Evolutionary conservation across 2,888 invertebrate genomes (phyloP), one percentile per base, ranked within the genome.

Genomic region (Stenoptilia bipunctidactyla): DNA sequence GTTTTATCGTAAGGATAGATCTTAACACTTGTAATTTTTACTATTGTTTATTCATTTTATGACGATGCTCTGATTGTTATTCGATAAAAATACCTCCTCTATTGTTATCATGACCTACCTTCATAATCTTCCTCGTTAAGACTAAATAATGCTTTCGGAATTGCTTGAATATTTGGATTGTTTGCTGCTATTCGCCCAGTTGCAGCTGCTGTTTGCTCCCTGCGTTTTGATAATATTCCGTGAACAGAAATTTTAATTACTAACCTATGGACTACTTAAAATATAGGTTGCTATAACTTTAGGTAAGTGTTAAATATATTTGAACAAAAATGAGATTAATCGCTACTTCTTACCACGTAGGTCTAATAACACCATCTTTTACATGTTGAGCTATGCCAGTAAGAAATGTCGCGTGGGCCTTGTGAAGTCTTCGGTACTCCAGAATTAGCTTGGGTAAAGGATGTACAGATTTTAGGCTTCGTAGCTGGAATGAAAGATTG

Each of bases 151-250:
- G 62, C 51, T 45, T 80, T 84, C 1, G 85, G 85, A 45, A 85
- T 74, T 2, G 84, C 77, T 50, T 86, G 85, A 43, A 86, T 50
- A 50, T 86, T 86, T 0, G 85, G 85, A 42, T 70, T 74, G 54
- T 59, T 74, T 12, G 66, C 75, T 0, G 77, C 75, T 13, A 86
- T 70, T 20, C 85, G 71, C 0, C 85, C 85, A 0, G 85, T 86
- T 1, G 75, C 79, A 1, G 85, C 72, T 1, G 83, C 74, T 2
- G 58, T 72, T 50, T 85, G 85, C 6, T 69, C 74, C 85, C 85
- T 85, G 34, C 13, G 20, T 20, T n/a, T n/a, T n/a, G n/a, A n/a
- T n/a, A n/a, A n/a, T n/a, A n/a, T n/a, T n/a, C n/a, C n/a, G n/a
- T n/a, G n/a, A n/a, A n/a, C n/a, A n/a, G n/a, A n/a, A n/a, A n/a